Evolutionary conservation across 2,797 vertebrate genomes (phyloP).

Genomic region (Podargus strigoides): DNA sequence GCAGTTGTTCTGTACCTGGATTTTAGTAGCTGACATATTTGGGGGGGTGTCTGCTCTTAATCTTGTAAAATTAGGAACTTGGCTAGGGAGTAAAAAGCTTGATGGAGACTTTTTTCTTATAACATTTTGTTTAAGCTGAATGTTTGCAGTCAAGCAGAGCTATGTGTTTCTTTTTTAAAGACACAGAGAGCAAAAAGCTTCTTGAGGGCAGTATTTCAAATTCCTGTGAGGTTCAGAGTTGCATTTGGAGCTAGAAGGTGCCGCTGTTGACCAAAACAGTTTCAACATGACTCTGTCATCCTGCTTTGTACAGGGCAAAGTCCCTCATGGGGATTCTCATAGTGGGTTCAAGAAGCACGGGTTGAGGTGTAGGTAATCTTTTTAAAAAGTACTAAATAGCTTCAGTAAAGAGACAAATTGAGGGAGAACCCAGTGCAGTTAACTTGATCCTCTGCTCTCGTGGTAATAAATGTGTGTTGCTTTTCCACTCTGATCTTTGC

Average conservation of each 20-base stretch:
- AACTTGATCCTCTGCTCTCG: neutral
- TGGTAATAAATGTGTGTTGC: neutral
- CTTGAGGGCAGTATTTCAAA: neutral
- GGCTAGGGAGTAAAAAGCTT: neutral
- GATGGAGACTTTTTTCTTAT: neutral
- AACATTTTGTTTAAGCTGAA: neutral
- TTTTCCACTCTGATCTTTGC: neutral
- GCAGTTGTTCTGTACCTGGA: neutral
- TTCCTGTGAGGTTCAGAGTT: neutral
- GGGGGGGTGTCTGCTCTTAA: neutral
- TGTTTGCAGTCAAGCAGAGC: neutral
- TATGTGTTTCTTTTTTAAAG: neutral
- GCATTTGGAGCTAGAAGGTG: neutral
- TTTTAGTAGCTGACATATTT: neutral
- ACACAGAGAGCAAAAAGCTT: neutral
- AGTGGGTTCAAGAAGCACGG: accelerated
- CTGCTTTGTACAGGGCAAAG: neutral
- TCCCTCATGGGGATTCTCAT: accelerated
- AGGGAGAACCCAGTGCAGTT: accelerated
- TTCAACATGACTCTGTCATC: neutral
- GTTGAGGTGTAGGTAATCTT: neutral
- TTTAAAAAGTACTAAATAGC: neutral
- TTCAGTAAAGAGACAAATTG: neutral
- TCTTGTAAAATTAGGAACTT: neutral
- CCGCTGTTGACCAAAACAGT: neutral